Percentiles rank a stretch among this genome's conserved stretches.
phyloP scores from a whole-genome alignment of 2,113 vertebrate species.

The Tichodroma muraria region DNA sequence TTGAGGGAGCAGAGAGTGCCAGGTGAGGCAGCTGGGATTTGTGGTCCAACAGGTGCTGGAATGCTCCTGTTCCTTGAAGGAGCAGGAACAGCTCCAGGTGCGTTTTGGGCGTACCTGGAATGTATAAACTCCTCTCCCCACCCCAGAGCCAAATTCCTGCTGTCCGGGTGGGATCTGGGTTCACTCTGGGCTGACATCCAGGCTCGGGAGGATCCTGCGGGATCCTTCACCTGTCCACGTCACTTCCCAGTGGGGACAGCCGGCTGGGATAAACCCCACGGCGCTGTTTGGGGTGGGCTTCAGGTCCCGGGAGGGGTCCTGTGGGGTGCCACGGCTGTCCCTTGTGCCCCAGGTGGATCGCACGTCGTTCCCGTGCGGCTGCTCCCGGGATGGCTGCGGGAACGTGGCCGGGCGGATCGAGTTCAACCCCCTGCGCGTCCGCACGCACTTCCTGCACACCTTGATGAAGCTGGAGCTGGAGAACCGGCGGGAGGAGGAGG shows the following conservation, averaged over 20 bases:
- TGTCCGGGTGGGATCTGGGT: not conserved
- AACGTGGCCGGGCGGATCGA: slow-evolving; percentile 90
- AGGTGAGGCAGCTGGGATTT: not conserved
- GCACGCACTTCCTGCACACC: slow-evolving; percentile 97
- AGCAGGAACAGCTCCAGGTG: not conserved
- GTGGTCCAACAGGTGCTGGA: too few relatives aligned
- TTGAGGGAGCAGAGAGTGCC: not conserved
- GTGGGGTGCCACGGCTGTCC: not conserved
- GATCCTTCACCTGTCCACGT: not conserved
- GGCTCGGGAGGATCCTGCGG: not conserved
- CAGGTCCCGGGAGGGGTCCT: rapidly evolving
- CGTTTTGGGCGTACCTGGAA: not conserved
- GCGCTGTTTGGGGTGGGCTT: not conserved
- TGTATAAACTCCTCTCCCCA: not conserved
- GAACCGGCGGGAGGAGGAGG: slow-evolving; percentile 72
- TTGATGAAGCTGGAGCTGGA: slow-evolving; percentile 96
- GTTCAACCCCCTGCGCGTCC: slow-evolving; percentile 93
- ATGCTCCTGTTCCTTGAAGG: not conserved
- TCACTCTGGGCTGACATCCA: not conserved
- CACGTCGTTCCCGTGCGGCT: slow-evolving; percentile 96
- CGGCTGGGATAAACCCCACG: not conserved
- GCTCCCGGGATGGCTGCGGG: slow-evolving; percentile 91
- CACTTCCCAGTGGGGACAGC: too few relatives aligned
- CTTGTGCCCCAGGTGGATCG: slow-evolving; percentile 83
- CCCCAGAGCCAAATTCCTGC: not conserved